phyloP scores from a whole-genome alignment of 2,888 invertebrate species.

The Spicauda simplicius region DNA sequence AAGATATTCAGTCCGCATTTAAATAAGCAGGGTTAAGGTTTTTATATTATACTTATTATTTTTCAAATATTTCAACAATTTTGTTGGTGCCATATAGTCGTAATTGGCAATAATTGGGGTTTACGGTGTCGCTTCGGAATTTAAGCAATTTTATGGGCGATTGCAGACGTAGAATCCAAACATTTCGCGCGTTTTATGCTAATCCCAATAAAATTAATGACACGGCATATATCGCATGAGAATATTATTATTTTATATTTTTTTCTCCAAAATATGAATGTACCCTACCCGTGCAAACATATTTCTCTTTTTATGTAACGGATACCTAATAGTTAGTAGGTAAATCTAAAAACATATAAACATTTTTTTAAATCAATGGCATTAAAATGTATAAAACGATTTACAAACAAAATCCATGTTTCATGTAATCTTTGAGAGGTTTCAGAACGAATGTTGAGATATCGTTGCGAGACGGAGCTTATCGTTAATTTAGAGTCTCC shows the following conservation, averaged over 20 bases:
- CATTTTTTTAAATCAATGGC: constrained; percentile 12
- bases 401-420: constrained; percentile 71
- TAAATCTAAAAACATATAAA: too few species aligned
- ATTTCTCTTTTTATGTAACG: too few species aligned
- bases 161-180: constrained; percentile 1
- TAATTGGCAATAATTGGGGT: constrained; percentile 18
- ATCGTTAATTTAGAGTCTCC: constrained; percentile 82
- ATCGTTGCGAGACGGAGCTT: constrained; percentile 75
- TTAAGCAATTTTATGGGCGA: neutral
- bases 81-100: constrained; percentile 7
- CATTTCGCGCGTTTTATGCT: neutral
- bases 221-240: too few species aligned
- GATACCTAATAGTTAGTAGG: too few species aligned
- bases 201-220: neutral
- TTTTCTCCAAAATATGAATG: too few species aligned
- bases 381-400: constrained; percentile 55
- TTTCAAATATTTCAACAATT: constrained; percentile 25
- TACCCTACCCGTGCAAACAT: too few species aligned
- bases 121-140: constrained; percentile 16
- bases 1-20: constrained; percentile 63
- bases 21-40: constrained; percentile 51
- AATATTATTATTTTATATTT: too few species aligned
- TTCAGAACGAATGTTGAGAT: constrained; percentile 78
- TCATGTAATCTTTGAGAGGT: constrained; percentile 71
- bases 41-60: constrained; percentile 23